Evolutionary conservation across 2,888 invertebrate species (phyloP), one percentile per base, ranked within the genome.

Genomic region (Lordiphosa fenestrarum): DNA sequence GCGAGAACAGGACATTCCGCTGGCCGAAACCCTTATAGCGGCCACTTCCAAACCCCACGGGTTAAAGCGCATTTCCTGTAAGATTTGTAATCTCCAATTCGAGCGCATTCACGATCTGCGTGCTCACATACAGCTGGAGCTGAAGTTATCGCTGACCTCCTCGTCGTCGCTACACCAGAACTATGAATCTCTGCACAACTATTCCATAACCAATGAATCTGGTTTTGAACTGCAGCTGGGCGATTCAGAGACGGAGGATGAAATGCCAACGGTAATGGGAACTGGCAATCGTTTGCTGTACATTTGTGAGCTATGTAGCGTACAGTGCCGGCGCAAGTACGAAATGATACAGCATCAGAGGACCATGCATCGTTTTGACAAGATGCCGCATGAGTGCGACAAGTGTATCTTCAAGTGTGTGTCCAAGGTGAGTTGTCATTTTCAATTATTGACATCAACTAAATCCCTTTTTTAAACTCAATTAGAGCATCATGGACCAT

Each of bases 381-480:
- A 91, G 61, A 87, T 91, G 21, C 91, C 91, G 0, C 86, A 90
- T 25, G 90, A 91, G 38, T 92, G 92, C 68, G 90, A 90, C 38
- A 85, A 89, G 12, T 92, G 92, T 75, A 86, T 89, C n/a, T 91
- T 92, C 88, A 87, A 90, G 39, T 92, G 92, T 69, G 91, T 91
- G 0, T 90, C 91, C 60, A 77, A 73, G 72, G 77, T 77, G 6
- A 25, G 25, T 25, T 7, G 6, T 6, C 25, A 7, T 25, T 2
- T 7, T 7, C 6, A 25, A 25, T 25, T 25, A 6, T 25, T 6
- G 6, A 25, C 6, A 6, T 6, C 1, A 25, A 25, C 6, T 25
- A 1, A 12, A 37, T 19, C 9, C 4, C 4, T 6, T 36, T 9
- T 38, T 25, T 12, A 0, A 9, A 15, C 12, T 6, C 6, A 90